Conservation (phyloP, 1,140 invertebrate genomes). For the Coelopa frigida region DNA sequence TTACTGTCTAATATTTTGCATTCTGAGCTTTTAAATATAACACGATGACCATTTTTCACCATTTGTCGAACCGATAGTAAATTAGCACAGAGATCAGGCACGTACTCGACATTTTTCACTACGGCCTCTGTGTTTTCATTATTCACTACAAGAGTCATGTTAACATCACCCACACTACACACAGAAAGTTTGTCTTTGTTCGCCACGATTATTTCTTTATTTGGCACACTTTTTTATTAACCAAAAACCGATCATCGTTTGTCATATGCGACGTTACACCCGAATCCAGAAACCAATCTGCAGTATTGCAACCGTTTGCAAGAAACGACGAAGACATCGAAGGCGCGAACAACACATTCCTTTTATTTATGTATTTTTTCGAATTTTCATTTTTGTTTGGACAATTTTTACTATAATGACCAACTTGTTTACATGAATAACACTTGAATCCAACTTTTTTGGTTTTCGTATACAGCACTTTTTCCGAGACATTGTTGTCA, state of each 20-base stretch:
- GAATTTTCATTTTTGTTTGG: neutral
- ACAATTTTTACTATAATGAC: neutral
- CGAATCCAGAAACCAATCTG: conserved; percentile 6
- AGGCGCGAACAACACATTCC: no score
- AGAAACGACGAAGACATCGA: neutral
- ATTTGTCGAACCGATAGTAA: conserved; percentile 8
- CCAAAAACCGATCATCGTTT: neutral
- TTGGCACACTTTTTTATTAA: conserved; percentile 6
- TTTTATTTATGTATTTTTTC: neutral
- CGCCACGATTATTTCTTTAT: conserved; percentile 5
- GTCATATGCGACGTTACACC: conserved; percentile 4
- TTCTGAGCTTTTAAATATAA: neutral
- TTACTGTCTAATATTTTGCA: conserved; percentile 17
- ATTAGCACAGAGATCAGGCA: conserved; percentile 7
- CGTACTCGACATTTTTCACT: conserved; percentile 8
- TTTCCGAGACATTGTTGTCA: conserved; percentile 7
- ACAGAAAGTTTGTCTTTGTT: conserved; percentile 11
- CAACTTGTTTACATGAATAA: neutral
- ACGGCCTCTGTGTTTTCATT: neutral
- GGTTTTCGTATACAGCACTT: no score
- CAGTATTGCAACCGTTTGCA: neutral
- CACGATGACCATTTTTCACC: neutral
- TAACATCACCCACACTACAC: conserved; percentile 3
- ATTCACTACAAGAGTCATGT: neutral
- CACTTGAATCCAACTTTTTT: no score